Conservation (phyloP, 2,797 vertebrate genomes). For the Macrochelys suwanniensis region DNA sequence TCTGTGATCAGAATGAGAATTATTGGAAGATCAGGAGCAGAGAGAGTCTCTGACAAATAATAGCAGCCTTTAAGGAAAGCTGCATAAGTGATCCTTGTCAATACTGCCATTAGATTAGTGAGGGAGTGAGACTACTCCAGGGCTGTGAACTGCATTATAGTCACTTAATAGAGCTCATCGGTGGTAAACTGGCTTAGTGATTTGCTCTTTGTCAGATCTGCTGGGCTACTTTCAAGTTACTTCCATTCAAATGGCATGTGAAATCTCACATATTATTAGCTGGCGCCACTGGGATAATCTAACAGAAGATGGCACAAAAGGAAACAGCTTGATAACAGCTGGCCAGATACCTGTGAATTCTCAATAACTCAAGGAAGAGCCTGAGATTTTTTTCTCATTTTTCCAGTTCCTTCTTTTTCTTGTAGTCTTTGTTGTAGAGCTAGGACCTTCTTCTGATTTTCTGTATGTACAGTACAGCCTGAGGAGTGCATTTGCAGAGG, state of each 20-base stretch:
- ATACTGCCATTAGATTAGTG: conserved; percentile 60
- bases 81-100: conserved; percentile 71
- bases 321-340: conserved; percentile 28
- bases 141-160: conserved; percentile 55
- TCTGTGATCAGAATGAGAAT: neutral
- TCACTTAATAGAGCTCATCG: conserved; percentile 65
- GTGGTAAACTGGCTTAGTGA: conserved; percentile 51
- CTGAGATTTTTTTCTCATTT: neutral
- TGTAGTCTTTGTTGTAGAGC: neutral
- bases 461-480: neutral
- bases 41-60: conserved; percentile 49
- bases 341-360: conserved; percentile 6
- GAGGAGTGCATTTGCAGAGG: neutral
- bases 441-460: neutral
- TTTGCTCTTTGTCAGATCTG: conserved; percentile 66
- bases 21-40: rapidly evolving
- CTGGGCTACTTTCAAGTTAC: conserved; percentile 28
- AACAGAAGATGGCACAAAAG: conserved; percentile 29
- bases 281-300: conserved; percentile 20
- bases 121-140: conserved; percentile 58
- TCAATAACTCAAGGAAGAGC: conserved; percentile 2
- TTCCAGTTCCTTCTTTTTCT: rapidly evolving
- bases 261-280: conserved; percentile 37
- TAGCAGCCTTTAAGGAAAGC: conserved; percentile 41
- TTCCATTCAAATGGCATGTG: conserved; percentile 32